Conservation (phyloP, 2,888 invertebrate species). For the Caenorhabditis plicata region DNA sequence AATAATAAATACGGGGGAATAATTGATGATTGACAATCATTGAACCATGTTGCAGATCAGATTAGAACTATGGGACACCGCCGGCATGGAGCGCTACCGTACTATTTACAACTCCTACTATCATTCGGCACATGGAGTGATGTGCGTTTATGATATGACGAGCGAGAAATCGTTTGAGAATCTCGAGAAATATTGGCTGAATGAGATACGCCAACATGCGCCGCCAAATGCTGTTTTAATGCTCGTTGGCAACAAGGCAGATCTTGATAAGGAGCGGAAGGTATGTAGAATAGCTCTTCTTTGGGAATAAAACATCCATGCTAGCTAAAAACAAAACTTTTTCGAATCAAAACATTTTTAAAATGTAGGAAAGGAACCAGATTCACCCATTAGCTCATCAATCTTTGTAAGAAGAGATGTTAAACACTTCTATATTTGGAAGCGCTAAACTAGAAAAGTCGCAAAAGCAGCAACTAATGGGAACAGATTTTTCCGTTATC, state of each 20-base stretch:
- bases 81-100: slow-evolving; percentile 64
- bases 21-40: no score
- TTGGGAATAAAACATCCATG: no score
- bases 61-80: slow-evolving; percentile 62
- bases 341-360: no score
- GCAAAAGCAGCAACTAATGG: no score
- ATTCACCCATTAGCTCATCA: no score
- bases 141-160: slow-evolving; percentile 65
- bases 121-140: slow-evolving; percentile 66
- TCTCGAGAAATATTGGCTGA: slow-evolving; percentile 65
- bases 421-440: no score
- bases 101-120: slow-evolving; percentile 66
- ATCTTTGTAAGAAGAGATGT: no score
- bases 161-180: slow-evolving; percentile 63
- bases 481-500: no score
- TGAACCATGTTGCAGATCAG: slow-evolving; percentile 53
- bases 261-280: slow-evolving; percentile 60
- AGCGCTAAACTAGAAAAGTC: no score
- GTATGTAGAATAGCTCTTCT: slow-evolving; percentile 16
- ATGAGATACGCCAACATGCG: slow-evolving; percentile 63
- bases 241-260: slow-evolving; percentile 66
- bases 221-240: slow-evolving; percentile 65
- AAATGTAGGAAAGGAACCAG: no score
- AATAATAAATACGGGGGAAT: no score
- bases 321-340: no score